Conservation (phyloP, 1,140 invertebrate genomes). For the Druon quercuslanigerum region DNA sequence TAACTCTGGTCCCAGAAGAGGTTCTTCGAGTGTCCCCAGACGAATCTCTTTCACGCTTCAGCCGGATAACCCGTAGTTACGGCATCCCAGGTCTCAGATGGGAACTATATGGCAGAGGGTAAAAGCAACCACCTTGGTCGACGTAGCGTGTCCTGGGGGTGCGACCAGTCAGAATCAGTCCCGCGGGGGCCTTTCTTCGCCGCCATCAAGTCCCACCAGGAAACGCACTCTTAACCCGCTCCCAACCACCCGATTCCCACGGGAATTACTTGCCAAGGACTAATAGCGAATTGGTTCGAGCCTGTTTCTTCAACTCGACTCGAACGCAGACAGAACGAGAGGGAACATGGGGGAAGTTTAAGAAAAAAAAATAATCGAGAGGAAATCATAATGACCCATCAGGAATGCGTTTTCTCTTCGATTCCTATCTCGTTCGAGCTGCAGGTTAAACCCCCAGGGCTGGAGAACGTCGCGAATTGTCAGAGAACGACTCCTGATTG, state of each 20-base stretch:
- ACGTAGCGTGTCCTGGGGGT: slow-evolving; percentile 56
- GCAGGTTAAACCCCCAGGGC: slow-evolving; percentile 42
- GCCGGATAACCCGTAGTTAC: slow-evolving; percentile 40
- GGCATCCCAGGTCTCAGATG: slow-evolving; percentile 43
- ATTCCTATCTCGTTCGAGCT: slow-evolving; percentile 29
- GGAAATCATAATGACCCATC: slow-evolving; percentile 45
- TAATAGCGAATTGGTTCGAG: slow-evolving; percentile 59
- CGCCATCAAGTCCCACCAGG: slow-evolving; percentile 26
- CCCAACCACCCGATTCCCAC: slow-evolving; percentile 65
- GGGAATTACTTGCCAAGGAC: slow-evolving; percentile 69
- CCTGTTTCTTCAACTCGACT: neutral
- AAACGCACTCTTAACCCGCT: slow-evolving; percentile 39
- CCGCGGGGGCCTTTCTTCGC: slow-evolving; percentile 61
- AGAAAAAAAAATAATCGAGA: slow-evolving; percentile 30
- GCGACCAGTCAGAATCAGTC: slow-evolving; percentile 63
- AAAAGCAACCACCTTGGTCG: slow-evolving; percentile 44
- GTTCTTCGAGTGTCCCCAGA: slow-evolving; percentile 30
- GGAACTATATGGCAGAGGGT: slow-evolving; percentile 5
- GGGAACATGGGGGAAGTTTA: neutral
- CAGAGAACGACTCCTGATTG: slow-evolving; percentile 40
- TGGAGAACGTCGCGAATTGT: slow-evolving; percentile 21
- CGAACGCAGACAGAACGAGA: neutral
- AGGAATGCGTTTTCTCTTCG: slow-evolving; percentile 42
- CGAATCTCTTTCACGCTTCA: slow-evolving; percentile 22
- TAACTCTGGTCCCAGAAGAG: slow-evolving; percentile 39